A percentile compares a stretch with the other conserved stretches of the same genome.
phyloP scores from a whole-genome alignment of 2,888 invertebrate species.

The Meliscaeva auricollis region DNA sequence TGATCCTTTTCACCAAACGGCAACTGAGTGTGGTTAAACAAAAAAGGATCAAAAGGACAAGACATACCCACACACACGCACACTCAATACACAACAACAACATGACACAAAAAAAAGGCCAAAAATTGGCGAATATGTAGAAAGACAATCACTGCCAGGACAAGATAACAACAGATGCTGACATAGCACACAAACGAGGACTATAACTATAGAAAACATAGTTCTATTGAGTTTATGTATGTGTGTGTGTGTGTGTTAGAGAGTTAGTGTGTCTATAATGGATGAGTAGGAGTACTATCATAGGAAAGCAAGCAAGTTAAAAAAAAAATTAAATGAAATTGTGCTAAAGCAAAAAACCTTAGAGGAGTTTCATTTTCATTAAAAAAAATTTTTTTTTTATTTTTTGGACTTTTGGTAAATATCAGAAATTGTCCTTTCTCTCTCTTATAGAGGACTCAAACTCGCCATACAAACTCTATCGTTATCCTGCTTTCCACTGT shows the following conservation, averaged over 20 bases:
- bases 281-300: constrained; percentile 5
- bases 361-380: constrained; percentile 63
- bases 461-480: neutral
- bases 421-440: constrained; percentile 42
- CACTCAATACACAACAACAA: neutral
- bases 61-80: neutral
- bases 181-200: constrained; percentile 53
- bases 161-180: constrained; percentile 75
- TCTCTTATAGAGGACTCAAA: neutral
- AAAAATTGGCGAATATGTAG: constrained; percentile 46
- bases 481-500: neutral
- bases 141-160: constrained; percentile 72
- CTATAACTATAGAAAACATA: constrained; percentile 16
- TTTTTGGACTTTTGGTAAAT: constrained; percentile 58
- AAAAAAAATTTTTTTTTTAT: constrained; percentile 58
- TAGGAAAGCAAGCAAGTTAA: constrained; percentile 22
- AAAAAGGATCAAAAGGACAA: constrained; percentile 45
- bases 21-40: constrained; percentile 34
- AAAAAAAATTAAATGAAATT: neutral
- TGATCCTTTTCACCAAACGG: constrained; percentile 42
- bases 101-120: neutral
- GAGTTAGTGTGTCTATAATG: neutral
- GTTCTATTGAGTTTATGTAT: neutral
- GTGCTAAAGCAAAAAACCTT: constrained; percentile 12
- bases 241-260: neutral